Evolutionary conservation across 2,888 invertebrate species (phyloP).

Genomic region (Mamestra brassicae): DNA sequence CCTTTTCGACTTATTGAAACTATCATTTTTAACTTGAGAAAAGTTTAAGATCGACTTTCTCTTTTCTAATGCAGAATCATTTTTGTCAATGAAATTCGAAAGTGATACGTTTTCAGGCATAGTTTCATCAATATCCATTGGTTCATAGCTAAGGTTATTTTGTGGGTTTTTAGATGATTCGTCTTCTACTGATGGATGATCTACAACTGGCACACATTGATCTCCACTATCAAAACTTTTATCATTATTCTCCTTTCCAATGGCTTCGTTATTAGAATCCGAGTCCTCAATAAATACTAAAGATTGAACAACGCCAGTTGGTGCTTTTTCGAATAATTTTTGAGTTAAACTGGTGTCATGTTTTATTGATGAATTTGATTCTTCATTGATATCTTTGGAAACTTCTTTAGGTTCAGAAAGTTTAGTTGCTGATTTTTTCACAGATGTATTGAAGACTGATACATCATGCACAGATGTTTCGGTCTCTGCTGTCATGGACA

Average conservation of each 20-base stretch:
- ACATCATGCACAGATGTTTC: slow-evolving; percentile 31
- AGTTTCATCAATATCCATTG: slow-evolving; percentile 88
- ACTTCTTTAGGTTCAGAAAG: neutral
- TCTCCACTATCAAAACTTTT: slow-evolving; percentile 74
- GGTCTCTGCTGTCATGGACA: slow-evolving; percentile 25
- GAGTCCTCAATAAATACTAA: slow-evolving; percentile 81
- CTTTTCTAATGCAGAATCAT: slow-evolving; percentile 47
- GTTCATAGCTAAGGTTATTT: slow-evolving; percentile 79
- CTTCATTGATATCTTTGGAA: slow-evolving; percentile 21
- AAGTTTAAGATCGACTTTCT: slow-evolving; percentile 62
- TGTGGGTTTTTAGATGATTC: slow-evolving; percentile 49
- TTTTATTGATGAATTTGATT: slow-evolving; percentile 25
- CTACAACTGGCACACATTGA: slow-evolving; percentile 84
- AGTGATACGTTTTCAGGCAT: slow-evolving; percentile 79
- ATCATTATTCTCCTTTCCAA: slow-evolving; percentile 60
- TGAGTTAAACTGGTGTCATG: slow-evolving; percentile 57
- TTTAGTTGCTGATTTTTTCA: slow-evolving; percentile 27
- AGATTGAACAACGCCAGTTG: slow-evolving; percentile 70
- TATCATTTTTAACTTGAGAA: slow-evolving; percentile 53
- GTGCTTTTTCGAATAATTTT: slow-evolving; percentile 75
- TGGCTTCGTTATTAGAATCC: slow-evolving; percentile 74
- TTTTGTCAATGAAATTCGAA: slow-evolving; percentile 65
- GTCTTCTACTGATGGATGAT: slow-evolving; percentile 62
- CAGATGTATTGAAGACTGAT: slow-evolving; percentile 26
- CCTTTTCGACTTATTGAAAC: slow-evolving; percentile 57